Base-by-base conservation (phyloP, 1,140 invertebrate genomes). In the Papilio polytes region DNA sequence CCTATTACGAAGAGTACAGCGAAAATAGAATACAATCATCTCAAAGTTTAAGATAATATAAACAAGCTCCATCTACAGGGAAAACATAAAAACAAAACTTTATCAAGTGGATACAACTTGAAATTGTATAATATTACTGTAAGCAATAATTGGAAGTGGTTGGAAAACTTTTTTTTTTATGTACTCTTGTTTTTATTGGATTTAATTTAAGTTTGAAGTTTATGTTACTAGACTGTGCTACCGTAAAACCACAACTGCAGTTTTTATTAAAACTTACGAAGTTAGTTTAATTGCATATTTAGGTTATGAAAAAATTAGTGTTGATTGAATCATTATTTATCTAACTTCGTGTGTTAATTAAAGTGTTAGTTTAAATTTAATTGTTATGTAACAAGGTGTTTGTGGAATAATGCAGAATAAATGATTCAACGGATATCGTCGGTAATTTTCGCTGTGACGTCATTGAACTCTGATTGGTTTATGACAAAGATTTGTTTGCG, bases 181-280 rank as follows among this genome's bases (percentile, higher is more conserved):
- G 26, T 26, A 63, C 8, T 63, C 1, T 63, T 26, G 59, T 63
- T 63, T 63, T 8, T 63, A 26, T 63, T 26, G n/a, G 22, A 26
- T 63, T 63, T 63, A 22, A 63, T 63, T 63, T 63, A 63, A 63
- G 20, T 63, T 63, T 63, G 22, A 63, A 63, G 3, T 22, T 59
- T 22, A 22, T 26, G 12, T 13, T 63, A n/a, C 20, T 41, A 41
- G 36, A 41, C 36, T 41, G 36, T 41, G 36, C 36, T 41, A 41
- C 36, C 36, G 36, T 41, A 7, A 8, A 7, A 41, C 36, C 8
- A 41, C 36, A 8, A 41, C 7, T 41, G 36, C 7, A 41, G 36
- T 41, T 41, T 8, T 41, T 8, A 41, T 41, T 41, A 6, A 41
- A 41, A 41, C 7, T 41, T 41, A 41, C 36, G 0, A 41, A 8